These are phyloP conservation scores for Parnassius glacialis DNA, from an alignment of 2,888 invertebrate genomes.

Conservation along the genomic window DNA sequence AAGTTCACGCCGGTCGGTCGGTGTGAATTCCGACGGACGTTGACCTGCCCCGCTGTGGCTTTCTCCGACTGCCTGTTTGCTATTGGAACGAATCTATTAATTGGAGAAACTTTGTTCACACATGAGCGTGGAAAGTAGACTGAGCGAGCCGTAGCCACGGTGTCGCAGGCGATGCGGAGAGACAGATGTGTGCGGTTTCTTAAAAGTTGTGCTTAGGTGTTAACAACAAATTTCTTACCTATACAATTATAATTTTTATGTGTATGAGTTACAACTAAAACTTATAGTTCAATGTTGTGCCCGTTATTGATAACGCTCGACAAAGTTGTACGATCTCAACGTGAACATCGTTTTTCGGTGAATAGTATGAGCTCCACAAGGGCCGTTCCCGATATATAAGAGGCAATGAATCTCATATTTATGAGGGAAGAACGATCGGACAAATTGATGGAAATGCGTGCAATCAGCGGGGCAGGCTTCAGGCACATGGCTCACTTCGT, in stretches of 20 bases:
- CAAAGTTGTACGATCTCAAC: too few species aligned
- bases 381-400: conserved; percentile 36
- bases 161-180: conserved; percentile 6
- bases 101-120: conserved; percentile 80
- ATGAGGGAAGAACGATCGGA: conserved; percentile 4
- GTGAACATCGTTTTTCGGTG: too few species aligned
- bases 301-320: too few species aligned
- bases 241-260: conserved; percentile 22
- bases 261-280: not conserved
- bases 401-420: conserved; percentile 23
- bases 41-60: conserved; percentile 72
- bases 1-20: conserved; percentile 72
- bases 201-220: not conserved
- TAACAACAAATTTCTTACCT: too few species aligned
- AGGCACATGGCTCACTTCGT: conserved; percentile 9
- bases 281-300: too few species aligned
- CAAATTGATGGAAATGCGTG: not conserved
- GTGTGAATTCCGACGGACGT: conserved; percentile 74
- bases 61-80: conserved; percentile 76
- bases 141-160: conserved; percentile 42
- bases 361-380: conserved; percentile 33
- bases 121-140: conserved; percentile 77
- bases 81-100: conserved; percentile 81
- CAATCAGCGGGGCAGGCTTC: conserved; percentile 11
- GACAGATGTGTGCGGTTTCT: not conserved